Evolutionary conservation across 2,797 vertebrate genomes (phyloP), one percentile per base, ranked within the genome.

Genomic region (Heterohyrax brucei): DNA sequence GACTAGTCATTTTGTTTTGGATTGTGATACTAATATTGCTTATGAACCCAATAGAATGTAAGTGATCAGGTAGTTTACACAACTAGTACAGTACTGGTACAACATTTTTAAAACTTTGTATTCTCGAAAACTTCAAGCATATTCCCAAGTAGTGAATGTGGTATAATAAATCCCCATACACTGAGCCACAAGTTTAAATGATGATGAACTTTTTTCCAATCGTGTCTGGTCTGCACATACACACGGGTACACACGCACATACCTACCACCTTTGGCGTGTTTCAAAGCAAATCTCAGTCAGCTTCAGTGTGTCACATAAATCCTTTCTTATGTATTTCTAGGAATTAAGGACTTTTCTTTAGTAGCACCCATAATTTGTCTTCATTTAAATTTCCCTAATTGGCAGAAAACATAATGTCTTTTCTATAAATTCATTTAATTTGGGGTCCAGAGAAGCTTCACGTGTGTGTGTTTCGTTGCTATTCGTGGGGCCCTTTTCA

Each of bases 71-170:
- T 84, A 80, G 18, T 91, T 59, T 64, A 3, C 62, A 61, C 12
- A 79, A 21, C 48, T 82, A 88, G 73, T 50, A 21, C 10, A 72
- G 33, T 56, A 33, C 9, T 78, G 26, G 18, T 50, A 83, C n/a
- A 14, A 33, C 62, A 59, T 46, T 89, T 86, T 91, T 90, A 39
- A 72, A n/a, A 66, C 28, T 83, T 94, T 87, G 93, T 89, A 53
- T 93, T 81, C 10, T 93, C 18, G 28, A 64, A 62, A 70, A 26
- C 80, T 61, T 87, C 8, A 79, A 53, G 66, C 14, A 8, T 75
- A 68, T 87, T 21, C 50, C 77, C 8, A 95, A 77, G 18, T 56
- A 13, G 79, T 80, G 30, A 64, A 7, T 72, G 64, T 39, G 44
- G 13, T 87, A 50, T 80, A 61, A 89, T 48, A 24, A 88, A 56